Evolutionary conservation across 2,888 invertebrate species (phyloP), one percentile per base, ranked within the genome.

Genomic region (Aplocera efformata): DNA sequence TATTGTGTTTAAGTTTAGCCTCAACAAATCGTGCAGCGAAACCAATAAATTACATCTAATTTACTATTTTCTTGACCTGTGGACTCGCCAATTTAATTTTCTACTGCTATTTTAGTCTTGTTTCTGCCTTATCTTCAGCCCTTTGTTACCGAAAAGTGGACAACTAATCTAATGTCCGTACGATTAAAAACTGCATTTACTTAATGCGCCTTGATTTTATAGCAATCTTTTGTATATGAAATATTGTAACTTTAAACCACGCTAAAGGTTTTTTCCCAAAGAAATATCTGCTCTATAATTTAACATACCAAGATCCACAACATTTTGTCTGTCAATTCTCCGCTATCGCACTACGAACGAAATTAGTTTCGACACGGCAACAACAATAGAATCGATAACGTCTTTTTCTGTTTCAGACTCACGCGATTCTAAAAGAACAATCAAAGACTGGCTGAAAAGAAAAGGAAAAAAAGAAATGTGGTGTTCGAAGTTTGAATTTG

Each of bases 291-390:
- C 5, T 17, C 13, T 5, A 2, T 17, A 5, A 17, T 17, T 17
- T 2, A 3, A 3, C 3, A 36, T 40, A 27, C 39, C 40, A 33
- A 40, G 45, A 45, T 40, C 36, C 26, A 32, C 40, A 40, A 45
- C 33, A 40, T 41, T 40, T 40, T 40, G 72, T 64, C 77, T 79
- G 78, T 80, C 79, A 79, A 79, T 83, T 81, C 72, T 72, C 67
- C 68, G 42, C 75, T 81, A 84, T 81, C 80, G 74, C 71, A 59
- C 63, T 67, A 73, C 77, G 61, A 74, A 78, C 76, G 79, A 85
- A 86, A 86, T 86, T 86, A 85, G 85, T 86, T 86, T 80, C 77
- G 83, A 80, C 86, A 86, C 86, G 86, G 83, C 82, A 74, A 74
- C 70, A 53, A 80, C 81, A 80, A 82, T 78, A 67, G 77, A 82